phyloP scores from a whole-genome alignment of 2,797 vertebrate species.

The Tragopan temminckii region DNA sequence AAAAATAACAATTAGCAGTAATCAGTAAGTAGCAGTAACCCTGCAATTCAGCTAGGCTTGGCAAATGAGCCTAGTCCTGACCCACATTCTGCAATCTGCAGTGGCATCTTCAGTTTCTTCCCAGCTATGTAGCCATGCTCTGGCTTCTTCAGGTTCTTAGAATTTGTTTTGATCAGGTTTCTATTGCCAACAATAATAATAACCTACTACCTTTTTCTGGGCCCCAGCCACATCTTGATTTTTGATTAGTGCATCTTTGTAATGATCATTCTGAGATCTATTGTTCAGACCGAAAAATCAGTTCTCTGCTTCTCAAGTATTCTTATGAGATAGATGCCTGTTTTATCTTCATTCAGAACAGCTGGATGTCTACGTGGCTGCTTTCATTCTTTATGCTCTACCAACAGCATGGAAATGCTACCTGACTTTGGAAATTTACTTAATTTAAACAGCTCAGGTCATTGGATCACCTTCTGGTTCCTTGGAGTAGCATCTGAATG shows the following conservation, averaged over 20 bases:
- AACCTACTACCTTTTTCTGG: not conserved
- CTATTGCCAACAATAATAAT: not conserved
- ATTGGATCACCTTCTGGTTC: not conserved
- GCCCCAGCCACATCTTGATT: accelerated
- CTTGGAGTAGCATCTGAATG: not conserved
- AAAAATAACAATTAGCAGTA: not conserved
- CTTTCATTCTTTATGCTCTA: accelerated
- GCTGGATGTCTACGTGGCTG: not conserved
- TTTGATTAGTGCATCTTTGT: not conserved
- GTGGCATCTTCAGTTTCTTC: not conserved
- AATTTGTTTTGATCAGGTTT: not conserved
- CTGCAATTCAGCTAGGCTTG: not conserved
- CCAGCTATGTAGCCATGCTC: not conserved
- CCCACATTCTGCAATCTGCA: not conserved
- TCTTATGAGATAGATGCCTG: not conserved
- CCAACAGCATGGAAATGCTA: not conserved
- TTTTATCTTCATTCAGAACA: not conserved
- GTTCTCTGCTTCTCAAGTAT: not conserved
- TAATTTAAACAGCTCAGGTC: not conserved
- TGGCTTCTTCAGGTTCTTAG: not conserved
- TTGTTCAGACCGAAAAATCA: not conserved
- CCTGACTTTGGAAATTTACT: not conserved
- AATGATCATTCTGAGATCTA: not conserved
- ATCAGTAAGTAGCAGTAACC: not conserved
- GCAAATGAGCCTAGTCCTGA: not conserved